Base-by-base conservation (phyloP, 2,888 invertebrate species). In the Stenotaenia linearis region DNA sequence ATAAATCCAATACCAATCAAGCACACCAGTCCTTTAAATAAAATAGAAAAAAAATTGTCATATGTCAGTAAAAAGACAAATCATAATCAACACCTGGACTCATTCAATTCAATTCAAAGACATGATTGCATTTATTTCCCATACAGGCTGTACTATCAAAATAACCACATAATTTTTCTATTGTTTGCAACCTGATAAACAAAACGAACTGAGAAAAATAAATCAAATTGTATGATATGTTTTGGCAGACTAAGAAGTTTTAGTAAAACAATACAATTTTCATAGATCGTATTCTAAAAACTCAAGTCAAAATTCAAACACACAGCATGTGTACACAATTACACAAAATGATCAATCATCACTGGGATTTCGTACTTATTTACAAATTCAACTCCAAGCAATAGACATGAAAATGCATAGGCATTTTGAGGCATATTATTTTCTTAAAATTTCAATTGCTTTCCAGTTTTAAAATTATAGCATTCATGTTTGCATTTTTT, bases 341-440 rank as follows among this genome's bases (percentile, higher is more conserved):
- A n/a, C n/a, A n/a, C n/a, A n/a, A n/a, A 69, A 23, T 28, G 25
- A n/a, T 69, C 69, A 69, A 23, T 28, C 28, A 69, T 69, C 69
- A 69, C 69, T 69, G 69, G 69, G 69, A 69, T 69, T 69, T 69
- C 28, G 6, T 28, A 69, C 28, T 7, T 69, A 69, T 69, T 25
- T 69, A 69, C 69, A 69, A 69, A 69, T 69, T 69, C 69, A 69
- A 69, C 69, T 69, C 28, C 69, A 69, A 69, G 69, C 61, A 61
- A 61, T 61, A 61, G 61, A 61, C 61, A 61, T 25, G 61, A 6
- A 61, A 61, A 61, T 61, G 61, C 69, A 69, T 69, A 69, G 69
- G 69, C 69, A 28, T 69, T 69, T 69, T 28, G 69, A 69, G 69
- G 69, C 69, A 28, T n/a, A 69, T 69, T 28, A 28, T 69, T 69